Evolutionary conservation across 2,113 vertebrate genomes (phyloP).

Genomic region (Paramisgurnus dabryanus): DNA sequence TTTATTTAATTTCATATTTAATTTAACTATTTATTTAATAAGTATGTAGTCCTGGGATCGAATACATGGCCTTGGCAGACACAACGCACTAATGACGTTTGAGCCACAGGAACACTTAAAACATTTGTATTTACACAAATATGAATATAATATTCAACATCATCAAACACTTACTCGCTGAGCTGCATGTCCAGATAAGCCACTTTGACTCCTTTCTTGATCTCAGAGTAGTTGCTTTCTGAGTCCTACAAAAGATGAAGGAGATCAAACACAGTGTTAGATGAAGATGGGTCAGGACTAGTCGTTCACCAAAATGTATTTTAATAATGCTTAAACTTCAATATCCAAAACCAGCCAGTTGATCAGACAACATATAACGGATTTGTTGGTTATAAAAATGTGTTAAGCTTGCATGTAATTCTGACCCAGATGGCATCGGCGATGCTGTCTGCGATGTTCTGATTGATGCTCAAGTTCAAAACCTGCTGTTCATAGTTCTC

Average conservation of each 20-base stretch:
- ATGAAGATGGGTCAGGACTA: no score
- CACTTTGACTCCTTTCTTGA: conserved; percentile 87
- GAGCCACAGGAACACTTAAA: no score
- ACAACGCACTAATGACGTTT: no score
- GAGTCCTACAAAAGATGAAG: conserved; percentile 78
- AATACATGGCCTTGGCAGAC: no score
- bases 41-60: no score
- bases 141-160: background rate
- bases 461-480: conserved; percentile 84
- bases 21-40: no score
- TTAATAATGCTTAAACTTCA: no score
- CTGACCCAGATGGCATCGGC: conserved; percentile 94
- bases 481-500: conserved; percentile 82
- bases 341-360: no score
- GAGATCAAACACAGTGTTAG: background rate
- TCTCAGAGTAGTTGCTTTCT: conserved; percentile 90
- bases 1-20: no score
- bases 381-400: no score
- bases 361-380: no score
- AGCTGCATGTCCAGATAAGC: conserved; percentile 88
- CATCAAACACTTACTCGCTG: conserved; percentile 81
- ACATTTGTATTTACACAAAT: background rate
- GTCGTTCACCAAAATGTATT: no score
- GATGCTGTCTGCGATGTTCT: conserved; percentile 82
- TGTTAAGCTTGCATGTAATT: background rate